phyloP scores from a whole-genome alignment of 2,113 vertebrate species.

The Lophura nycthemera region DNA sequence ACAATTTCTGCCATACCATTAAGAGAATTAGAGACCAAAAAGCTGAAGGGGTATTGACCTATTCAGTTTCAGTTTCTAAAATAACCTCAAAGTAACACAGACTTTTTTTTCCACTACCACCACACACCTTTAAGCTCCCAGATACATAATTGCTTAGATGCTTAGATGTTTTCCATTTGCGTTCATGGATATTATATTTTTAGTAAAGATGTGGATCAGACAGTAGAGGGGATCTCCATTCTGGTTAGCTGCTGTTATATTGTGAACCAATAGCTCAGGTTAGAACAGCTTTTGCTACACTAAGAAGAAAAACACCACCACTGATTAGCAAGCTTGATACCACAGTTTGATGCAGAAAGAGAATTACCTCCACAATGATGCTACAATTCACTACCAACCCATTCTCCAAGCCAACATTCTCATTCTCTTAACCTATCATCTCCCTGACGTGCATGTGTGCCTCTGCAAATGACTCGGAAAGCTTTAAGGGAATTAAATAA shows the following conservation, averaged over 20 bases:
- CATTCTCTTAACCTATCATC: background rate
- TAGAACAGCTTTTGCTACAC: background rate
- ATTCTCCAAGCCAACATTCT: background rate
- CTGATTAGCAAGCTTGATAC: constrained; percentile 42
- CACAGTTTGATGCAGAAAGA: constrained; percentile 5
- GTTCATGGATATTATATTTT: background rate
- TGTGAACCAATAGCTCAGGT: background rate
- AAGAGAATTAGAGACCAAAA: constrained; percentile 54
- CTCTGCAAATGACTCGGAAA: constrained; percentile 18
- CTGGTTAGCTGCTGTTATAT: constrained; percentile 30
- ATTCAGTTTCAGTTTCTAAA: constrained; percentile 21
- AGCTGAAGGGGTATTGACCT: constrained; percentile 46
- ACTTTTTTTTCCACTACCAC: background rate
- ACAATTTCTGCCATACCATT: constrained; percentile 21
- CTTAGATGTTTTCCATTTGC: constrained; percentile 23
- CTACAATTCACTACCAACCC: background rate
- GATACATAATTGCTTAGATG: constrained; percentile 14
- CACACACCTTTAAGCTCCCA: background rate
- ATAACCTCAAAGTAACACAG: background rate
- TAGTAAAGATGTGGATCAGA: constrained; percentile 28
- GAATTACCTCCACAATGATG: background rate
- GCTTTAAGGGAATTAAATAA: constrained; percentile 27
- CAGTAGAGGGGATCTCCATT: constrained; percentile 23
- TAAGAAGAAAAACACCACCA: constrained; percentile 45
- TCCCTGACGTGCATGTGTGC: fast-evolving